Base-by-base conservation (phyloP, 1,140 invertebrate genomes). In the Habropoda laboriosa region DNA sequence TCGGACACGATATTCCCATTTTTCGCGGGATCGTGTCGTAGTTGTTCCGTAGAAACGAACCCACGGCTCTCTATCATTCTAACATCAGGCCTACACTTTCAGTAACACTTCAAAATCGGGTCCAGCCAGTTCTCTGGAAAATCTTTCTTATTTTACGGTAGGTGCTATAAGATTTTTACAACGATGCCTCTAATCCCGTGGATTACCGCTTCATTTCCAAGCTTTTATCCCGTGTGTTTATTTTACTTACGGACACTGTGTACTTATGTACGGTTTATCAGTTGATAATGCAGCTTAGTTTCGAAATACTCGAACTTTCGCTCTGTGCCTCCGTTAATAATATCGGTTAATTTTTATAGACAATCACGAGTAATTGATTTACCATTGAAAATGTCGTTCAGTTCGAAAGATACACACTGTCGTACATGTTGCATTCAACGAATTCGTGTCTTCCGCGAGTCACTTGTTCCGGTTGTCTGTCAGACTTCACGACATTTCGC, bases 1-100 rank as follows among this genome's bases (percentile, higher is more conserved):
- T 88, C 90, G 88, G 86, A 88, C 88, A 88, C 85, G 82, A 86
- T n/a, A 84, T 80, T 71, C 21, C n/a, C 27, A 18, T 87, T 81
- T 79, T 57, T 38, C 49, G 55, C 5, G 58, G 27, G 40, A 71
- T 21, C 51, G 70, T 58, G 71, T 63, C 47, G 55, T 57, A 67
- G 73, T 61, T 53, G 47, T 32, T 49, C 47, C 64, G 75, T 49
- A n/a, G 57, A 27, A 24, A n/a, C 45, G 40, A 45, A 27, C 27
- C 42, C 40, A 12, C 30, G 13, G 1, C 42, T 49, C 18, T 6
- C 5, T n/a, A 40, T 38, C 21, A 61, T 40, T 32, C 40, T 3
- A 12, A n/a, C 16, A n/a, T 51, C 7, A 10, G 2, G 10, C 27
- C 3, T 66, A 7, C 30, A 35, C 18, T 35, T 7, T 49, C 13